Percentiles rank a stretch among this genome's conserved stretches.
Evolutionary conservation across 1,140 invertebrate genomes (phyloP).

Genomic region (Nasonia giraulti): DNA sequence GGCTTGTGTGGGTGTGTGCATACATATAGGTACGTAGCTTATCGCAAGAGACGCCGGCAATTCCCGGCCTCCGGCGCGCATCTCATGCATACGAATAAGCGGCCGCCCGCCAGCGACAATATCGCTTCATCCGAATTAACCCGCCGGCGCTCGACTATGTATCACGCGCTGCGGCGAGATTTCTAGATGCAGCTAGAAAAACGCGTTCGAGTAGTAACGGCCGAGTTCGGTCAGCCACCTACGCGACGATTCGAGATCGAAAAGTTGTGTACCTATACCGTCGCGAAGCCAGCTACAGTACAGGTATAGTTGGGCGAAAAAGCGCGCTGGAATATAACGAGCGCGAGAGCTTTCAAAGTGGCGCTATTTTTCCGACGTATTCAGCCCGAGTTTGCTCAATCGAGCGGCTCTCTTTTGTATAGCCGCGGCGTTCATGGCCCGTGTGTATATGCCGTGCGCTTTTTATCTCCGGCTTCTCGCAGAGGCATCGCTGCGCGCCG

Average conservation of each 20-base stretch:
- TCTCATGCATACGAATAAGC: constrained; percentile 30
- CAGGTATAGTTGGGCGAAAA: neutral
- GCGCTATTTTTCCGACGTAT: neutral
- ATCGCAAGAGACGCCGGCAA: neutral
- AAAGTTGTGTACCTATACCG: neutral
- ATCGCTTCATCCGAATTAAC: constrained; percentile 29
- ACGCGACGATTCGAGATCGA: neutral
- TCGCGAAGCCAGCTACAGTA: too few species aligned
- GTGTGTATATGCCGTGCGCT: neutral
- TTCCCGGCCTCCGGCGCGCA: neutral
- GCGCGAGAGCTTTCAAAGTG: neutral
- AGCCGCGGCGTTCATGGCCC: too few species aligned
- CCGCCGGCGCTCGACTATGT: neutral
- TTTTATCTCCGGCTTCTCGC: neutral
- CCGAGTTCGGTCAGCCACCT: neutral
- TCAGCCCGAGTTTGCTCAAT: neutral
- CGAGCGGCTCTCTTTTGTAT: neutral
- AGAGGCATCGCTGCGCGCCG: too few species aligned
- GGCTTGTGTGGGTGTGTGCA: too few species aligned
- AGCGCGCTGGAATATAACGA: neutral
- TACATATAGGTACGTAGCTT: neutral
- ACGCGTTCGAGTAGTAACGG: neutral
- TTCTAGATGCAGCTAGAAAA: neutral
- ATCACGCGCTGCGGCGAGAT: neutral
- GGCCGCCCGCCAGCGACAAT: neutral